Base-by-base conservation (phyloP, 2,888 invertebrate species). In the Torymus aiolomorphi region DNA sequence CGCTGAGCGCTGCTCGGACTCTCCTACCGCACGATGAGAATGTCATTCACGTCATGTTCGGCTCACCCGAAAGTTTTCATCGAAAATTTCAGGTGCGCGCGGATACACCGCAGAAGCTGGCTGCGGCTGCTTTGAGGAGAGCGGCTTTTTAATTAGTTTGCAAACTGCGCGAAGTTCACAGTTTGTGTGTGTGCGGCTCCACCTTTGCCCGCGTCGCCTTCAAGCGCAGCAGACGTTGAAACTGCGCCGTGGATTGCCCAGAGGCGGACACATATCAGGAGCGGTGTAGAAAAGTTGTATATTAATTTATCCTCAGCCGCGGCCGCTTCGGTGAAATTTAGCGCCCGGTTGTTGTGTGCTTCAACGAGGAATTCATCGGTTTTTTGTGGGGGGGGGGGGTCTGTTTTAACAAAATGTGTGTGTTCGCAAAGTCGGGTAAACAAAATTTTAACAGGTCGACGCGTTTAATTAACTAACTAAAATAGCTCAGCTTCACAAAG, bases 71-170 rank as follows among this genome's bases (percentile, higher is more conserved):
- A 76, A 78, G 65, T 78, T 76, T 76, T 71, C 66, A 71, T 76
- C 73, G 78, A 76, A 76, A 81, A 78, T 76, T 78, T 76, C 71
- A 57, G 24, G 59, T 59, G 62, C 42, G 18, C 63, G 42, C 63
- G 61, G 65, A 72, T 70, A 81, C 76, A 81, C 79, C 82, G 74
- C 82, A 77, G 62, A 24, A 18, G 54, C 49, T 12, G 71, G 62
- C 49, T 66, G 73, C 20, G 77, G 78, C 14, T 66, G 76, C 80
- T 80, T 80, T 82, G 80, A 82, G 66, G 54, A 76, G 69, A 76
- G 66, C 51, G 75, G 82, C 81, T 82, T 82, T 82, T 82, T 82
- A 82, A 82, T 82, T 82, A 82, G 82, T 82, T 82, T 79, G 65
- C 42, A 42, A 82, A 82, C 82, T 81, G 4, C 20, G 16, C 54